Conservation (phyloP, 2,113 vertebrate species). For the Oriolus oriolus region DNA sequence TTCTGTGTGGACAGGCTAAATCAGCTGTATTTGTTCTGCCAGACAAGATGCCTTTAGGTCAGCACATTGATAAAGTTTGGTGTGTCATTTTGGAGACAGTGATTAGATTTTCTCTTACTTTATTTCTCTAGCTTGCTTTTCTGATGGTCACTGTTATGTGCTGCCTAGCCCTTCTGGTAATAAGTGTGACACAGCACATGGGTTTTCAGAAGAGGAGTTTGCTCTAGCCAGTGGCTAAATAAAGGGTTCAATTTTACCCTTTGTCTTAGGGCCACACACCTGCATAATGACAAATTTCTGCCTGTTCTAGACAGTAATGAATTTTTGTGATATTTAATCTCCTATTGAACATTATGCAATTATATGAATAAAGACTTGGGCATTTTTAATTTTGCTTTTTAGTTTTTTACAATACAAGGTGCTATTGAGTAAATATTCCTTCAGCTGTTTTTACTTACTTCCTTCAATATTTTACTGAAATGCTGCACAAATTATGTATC, state of each 20-base stretch:
- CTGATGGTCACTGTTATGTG: neutral
- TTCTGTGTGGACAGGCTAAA: neutral
- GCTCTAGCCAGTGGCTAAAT: neutral
- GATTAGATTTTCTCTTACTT: conserved; percentile 28
- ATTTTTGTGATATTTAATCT: neutral
- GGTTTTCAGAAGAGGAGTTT: neutral
- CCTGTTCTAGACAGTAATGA: neutral
- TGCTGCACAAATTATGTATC: neutral
- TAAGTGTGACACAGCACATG: neutral
- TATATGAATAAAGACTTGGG: neutral
- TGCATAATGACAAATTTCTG: neutral
- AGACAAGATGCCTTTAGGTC: neutral
- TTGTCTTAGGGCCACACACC: neutral
- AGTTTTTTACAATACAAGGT: neutral
- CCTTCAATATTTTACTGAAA: neutral
- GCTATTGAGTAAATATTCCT: neutral
- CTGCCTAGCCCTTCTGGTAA: neutral
- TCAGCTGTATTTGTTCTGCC: neutral
- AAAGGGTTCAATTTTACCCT: neutral
- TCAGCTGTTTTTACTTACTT: neutral
- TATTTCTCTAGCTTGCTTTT: neutral
- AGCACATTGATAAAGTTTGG: neutral
- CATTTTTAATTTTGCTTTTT: neutral
- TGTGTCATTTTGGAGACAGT: neutral
- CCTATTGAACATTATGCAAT: neutral